Conservation (phyloP, 2,113 vertebrate species). For the Otolemur garnettii region DNA sequence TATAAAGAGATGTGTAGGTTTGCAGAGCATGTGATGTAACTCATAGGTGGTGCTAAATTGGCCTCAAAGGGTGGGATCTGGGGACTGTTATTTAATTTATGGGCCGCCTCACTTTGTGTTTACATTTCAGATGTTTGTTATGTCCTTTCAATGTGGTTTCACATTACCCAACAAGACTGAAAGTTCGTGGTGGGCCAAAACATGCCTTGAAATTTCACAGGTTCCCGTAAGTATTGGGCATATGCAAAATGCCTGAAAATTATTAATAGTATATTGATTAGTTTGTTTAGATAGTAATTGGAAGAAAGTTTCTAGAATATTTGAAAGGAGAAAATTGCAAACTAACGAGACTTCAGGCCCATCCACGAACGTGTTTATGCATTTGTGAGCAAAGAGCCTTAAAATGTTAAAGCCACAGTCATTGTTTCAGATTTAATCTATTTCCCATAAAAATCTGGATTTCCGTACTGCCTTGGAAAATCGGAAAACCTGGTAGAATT, state of each 20-base stretch:
- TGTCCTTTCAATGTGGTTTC: background rate
- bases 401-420: background rate
- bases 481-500: background rate
- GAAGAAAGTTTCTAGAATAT: constrained; percentile 47
- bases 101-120: background rate
- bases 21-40: background rate
- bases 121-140: background rate
- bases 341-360: background rate
- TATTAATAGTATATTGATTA: background rate
- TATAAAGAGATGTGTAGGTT: background rate
- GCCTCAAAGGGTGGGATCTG: background rate
- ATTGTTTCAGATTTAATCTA: constrained; percentile 18
- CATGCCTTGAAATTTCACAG: background rate
- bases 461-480: constrained; percentile 22
- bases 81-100: background rate
- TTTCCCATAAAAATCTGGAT: constrained; percentile 16
- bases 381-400: background rate
- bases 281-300: background rate
- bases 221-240: background rate
- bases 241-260: constrained; percentile 6
- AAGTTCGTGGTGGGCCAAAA: constrained; percentile 12
- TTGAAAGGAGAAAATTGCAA: constrained; percentile 15
- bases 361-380: background rate
- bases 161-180: background rate
- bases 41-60: background rate